Evolutionary conservation across 1,140 invertebrate species (phyloP).

Genomic region (Cyphomyrmex costatus): DNA sequence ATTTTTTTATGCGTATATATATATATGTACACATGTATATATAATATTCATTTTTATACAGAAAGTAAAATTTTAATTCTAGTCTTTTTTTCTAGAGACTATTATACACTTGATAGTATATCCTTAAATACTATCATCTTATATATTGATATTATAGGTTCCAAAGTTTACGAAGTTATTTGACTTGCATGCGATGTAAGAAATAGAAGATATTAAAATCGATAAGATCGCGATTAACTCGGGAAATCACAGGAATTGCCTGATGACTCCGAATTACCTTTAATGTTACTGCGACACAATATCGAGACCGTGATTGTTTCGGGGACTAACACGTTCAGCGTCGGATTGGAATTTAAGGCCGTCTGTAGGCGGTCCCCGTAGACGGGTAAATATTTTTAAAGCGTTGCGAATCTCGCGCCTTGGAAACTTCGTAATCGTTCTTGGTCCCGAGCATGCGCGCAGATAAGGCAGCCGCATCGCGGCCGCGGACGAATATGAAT

Average conservation of each 20-base stretch:
- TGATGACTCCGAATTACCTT: not conserved
- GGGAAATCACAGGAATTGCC: not conserved
- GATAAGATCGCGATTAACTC: not conserved
- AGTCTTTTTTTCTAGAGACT: too few relatives aligned
- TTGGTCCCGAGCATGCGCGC: slow-evolving; percentile 38
- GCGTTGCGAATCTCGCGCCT: slow-evolving; percentile 55
- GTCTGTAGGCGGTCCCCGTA: slow-evolving; percentile 50
- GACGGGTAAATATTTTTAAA: slow-evolving; percentile 65
- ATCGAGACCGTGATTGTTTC: not conserved
- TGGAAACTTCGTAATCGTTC: slow-evolving; percentile 64
- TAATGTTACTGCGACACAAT: not conserved
- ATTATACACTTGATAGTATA: too few relatives aligned
- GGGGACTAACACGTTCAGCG: slow-evolving; percentile 46
- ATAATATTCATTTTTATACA: too few relatives aligned
- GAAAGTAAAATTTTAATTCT: too few relatives aligned
- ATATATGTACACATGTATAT: too few relatives aligned
- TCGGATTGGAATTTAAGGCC: slow-evolving; percentile 60
- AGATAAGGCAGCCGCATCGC: slow-evolving; percentile 63
- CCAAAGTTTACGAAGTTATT: not conserved
- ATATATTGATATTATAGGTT: not conserved
- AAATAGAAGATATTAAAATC: not conserved
- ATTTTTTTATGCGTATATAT: too few relatives aligned
- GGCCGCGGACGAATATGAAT: slow-evolving; percentile 73
- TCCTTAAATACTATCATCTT: not conserved
- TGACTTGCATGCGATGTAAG: not conserved